These are phyloP conservation scores for Galaxea fascicularis DNA, from an alignment of 92 coral and sea anemone species.

Conservation along the genomic window DNA sequence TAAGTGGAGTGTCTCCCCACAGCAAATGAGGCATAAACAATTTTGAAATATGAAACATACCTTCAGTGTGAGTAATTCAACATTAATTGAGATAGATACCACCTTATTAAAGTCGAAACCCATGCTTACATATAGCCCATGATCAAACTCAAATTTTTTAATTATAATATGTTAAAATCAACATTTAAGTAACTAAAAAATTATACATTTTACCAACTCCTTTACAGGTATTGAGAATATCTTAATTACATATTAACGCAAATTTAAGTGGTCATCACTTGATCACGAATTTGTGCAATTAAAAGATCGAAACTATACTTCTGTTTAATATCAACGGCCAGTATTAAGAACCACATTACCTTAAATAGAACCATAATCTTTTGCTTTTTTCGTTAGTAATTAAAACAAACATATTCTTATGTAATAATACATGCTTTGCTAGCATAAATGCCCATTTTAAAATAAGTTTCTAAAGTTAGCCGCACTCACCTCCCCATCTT, in stretches of 20 bases:
- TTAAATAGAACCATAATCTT: constrained; percentile 1
- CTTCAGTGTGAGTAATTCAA: not conserved
- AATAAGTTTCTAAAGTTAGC: constrained; percentile 11
- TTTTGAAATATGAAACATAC: not conserved
- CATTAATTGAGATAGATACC: not conserved
- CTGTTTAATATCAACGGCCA: no score
- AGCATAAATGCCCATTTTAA: not conserved
- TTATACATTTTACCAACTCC: constrained; percentile 2
- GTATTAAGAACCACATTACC: no score
- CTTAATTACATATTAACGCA: not conserved
- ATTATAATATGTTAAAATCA: not conserved
- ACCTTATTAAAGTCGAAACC: not conserved
- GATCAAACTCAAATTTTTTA: not conserved
- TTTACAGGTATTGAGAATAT: not conserved
- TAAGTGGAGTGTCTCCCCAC: not conserved
- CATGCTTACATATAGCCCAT: not conserved
- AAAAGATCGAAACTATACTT: no score
- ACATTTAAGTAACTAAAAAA: not conserved
- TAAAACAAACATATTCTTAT: constrained; percentile 1
- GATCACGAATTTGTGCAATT: not conserved
- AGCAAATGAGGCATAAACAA: not conserved
- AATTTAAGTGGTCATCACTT: constrained; percentile 1
- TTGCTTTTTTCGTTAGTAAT: not conserved
- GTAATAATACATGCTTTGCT: constrained; percentile 6
- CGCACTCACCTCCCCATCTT: constrained; percentile 29